Conservation (phyloP, 2,888 invertebrate species). For the Aphelenchoides bicaudatus region DNA sequence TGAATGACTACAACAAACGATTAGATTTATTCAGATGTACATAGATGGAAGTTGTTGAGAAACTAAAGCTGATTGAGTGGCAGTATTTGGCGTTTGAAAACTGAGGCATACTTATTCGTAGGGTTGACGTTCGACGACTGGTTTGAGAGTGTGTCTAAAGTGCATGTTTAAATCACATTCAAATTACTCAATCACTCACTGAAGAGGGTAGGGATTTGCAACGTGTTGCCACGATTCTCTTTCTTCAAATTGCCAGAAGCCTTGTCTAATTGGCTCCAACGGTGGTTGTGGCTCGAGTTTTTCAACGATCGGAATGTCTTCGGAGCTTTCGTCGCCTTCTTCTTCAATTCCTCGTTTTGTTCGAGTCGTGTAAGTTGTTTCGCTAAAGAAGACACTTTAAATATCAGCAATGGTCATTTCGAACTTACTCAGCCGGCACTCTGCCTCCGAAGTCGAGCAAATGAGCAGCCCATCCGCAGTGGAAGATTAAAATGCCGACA, state of each 20-base stretch:
- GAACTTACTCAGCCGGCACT: slow-evolving; percentile 45
- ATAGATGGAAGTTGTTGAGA: slow-evolving; percentile 18
- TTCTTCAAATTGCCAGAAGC: slow-evolving; percentile 60
- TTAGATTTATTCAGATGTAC: no score
- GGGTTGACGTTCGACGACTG: slow-evolving; percentile 51
- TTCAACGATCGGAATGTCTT: slow-evolving; percentile 38
- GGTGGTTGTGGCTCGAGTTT: slow-evolving; percentile 30
- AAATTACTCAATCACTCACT: slow-evolving; percentile 38
- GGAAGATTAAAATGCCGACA: slow-evolving; percentile 57
- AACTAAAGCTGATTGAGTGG: not conserved
- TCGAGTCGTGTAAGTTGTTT: slow-evolving; percentile 21
- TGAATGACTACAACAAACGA: no score
- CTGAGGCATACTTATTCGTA: slow-evolving; percentile 42
- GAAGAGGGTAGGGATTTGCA: slow-evolving; percentile 59
- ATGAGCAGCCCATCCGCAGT: slow-evolving; percentile 60
- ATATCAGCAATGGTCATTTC: slow-evolving; percentile 8
- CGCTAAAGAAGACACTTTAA: slow-evolving; percentile 26
- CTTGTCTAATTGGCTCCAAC: slow-evolving; percentile 41
- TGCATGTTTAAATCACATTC: not conserved
- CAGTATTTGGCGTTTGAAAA: no score
- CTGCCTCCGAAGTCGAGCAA: slow-evolving; percentile 54
- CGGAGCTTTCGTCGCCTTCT: slow-evolving; percentile 42
- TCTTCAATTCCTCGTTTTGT: slow-evolving; percentile 19
- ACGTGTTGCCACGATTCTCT: slow-evolving; percentile 58
- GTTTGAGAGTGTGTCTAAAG: slow-evolving; percentile 50